Evolutionary conservation across 2,113 vertebrate genomes (phyloP), one percentile per base, ranked within the genome.

Genomic region (Columba livia): DNA sequence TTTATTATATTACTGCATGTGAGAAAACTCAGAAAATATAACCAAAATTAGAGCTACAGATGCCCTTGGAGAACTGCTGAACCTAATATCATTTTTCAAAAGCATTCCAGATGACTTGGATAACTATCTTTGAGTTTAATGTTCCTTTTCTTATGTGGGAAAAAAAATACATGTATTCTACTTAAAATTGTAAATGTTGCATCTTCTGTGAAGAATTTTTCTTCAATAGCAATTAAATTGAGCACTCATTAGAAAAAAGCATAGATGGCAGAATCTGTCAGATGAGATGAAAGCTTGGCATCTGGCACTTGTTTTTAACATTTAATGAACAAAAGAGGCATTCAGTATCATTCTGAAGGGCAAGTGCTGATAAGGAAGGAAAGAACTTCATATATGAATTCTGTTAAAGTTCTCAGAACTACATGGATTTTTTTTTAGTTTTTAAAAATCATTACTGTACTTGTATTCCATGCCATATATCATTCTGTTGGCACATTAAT

Each of bases 101-200:
- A 94, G 78, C 69, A 81, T 78, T 92, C 87, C 72, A 94, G 47
- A 84, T 92, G 77, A 89, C 47, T 90, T 84, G n/a, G 28, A 26
- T 86, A 82, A 72, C 54, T 70, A 6, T 88, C 70, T 85, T 88
- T 56, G 12, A 79, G 31, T 79, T 79, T 70, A 88, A 40, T 57
- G 28, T 80, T 94, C 54, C 70, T 31, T 82, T 93, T 88, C 84
- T 88, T 23, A 34, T 8, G 8, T 21, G 29, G 6, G 16, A 29
- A 78, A 85, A 91, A 86, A 67, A 15, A n/a, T 11, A 11, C 21
- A 28, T 47, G 51, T 65, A 66, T 70, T 67, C 70, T 72, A 53
- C 50, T 82, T 86, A 47, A 94, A 93, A 92, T 78, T 94, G 25
- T 88, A 92, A 83, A 80, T 84, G 48, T 54, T 94, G 57, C 84